Evolutionary conservation across 2,797 vertebrate species (phyloP).

Genomic region (Ptychobarbus kaznakovi): DNA sequence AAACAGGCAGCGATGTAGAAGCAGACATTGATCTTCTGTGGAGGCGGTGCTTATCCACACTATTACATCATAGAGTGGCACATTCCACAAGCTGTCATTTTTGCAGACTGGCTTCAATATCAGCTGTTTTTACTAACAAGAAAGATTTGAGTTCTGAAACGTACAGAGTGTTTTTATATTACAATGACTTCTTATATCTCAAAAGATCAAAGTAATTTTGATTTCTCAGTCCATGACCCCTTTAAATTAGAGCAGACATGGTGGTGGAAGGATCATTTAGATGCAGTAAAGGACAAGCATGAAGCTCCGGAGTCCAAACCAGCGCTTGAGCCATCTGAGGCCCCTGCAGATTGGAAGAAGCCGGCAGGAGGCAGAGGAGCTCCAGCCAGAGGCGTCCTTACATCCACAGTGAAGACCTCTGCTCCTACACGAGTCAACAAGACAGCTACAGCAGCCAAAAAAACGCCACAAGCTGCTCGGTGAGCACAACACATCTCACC

Average conservation of each 20-base stretch:
- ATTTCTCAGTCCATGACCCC: too few species aligned
- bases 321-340: slow-evolving; percentile 47
- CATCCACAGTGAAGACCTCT: slow-evolving; percentile 56
- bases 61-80: too few species aligned
- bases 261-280: slow-evolving; percentile 73
- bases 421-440: slow-evolving; percentile 54
- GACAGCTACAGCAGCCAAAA: slow-evolving; percentile 55
- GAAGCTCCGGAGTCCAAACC: slow-evolving; percentile 37
- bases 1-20: too few species aligned
- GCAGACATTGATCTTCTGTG: too few species aligned
- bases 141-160: too few species aligned
- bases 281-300: slow-evolving; percentile 54
- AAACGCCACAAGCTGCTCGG: slow-evolving; percentile 55
- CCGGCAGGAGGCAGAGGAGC: slow-evolving; percentile 50
- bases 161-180: too few species aligned
- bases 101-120: too few species aligned
- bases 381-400: slow-evolving; percentile 41
- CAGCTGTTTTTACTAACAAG: too few species aligned
- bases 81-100: too few species aligned
- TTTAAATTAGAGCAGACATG: slow-evolving; percentile 71
- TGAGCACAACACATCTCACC: slow-evolving; percentile 27
- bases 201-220: too few species aligned
- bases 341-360: slow-evolving; percentile 53
- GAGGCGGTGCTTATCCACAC: too few species aligned
- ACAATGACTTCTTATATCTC: too few species aligned